These are phyloP conservation scores for Protomyctophum bolini DNA, from an alignment of 2,113 vertebrate species.

Conservation along the genomic window DNA sequence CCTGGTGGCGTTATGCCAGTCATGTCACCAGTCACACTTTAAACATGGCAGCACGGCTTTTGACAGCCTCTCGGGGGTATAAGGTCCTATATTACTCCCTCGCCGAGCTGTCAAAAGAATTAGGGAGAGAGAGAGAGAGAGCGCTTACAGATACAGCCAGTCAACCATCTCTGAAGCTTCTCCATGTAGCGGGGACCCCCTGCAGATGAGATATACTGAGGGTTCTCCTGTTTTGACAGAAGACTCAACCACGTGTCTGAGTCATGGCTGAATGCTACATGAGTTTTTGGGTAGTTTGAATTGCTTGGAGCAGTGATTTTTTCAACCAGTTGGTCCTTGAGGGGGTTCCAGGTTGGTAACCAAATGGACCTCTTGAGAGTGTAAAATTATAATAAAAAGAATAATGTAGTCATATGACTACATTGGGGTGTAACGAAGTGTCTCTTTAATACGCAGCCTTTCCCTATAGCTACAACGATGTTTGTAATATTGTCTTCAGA, in stretches of 20 bases:
- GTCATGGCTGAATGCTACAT: background rate
- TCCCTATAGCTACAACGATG: too few relatives aligned
- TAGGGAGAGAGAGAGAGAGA: constrained; percentile 35
- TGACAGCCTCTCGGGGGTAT: background rate
- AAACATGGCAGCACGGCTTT: constrained; percentile 12
- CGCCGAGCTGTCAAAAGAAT: constrained; percentile 2
- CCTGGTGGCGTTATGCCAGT: background rate
- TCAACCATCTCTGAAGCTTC: constrained; percentile 34
- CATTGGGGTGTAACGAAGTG: too few relatives aligned
- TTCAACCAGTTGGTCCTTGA: too few relatives aligned
- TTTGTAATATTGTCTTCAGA: too few relatives aligned
- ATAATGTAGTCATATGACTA: too few relatives aligned
- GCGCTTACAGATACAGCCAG: constrained; percentile 37
- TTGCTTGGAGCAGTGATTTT: background rate
- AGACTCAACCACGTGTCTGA: background rate
- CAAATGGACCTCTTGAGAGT: too few relatives aligned
- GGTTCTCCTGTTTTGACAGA: constrained; percentile 8
- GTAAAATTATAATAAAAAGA: too few relatives aligned
- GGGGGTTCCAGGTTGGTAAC: too few relatives aligned
- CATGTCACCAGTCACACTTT: background rate
- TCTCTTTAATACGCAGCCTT: too few relatives aligned
- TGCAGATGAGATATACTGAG: background rate
- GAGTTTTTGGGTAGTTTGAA: background rate
- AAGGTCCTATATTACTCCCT: constrained; percentile 16
- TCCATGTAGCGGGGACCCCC: constrained; percentile 1